phyloP scores from a whole-genome alignment of 2,888 invertebrate genomes.

The Idaea dimidiata region DNA sequence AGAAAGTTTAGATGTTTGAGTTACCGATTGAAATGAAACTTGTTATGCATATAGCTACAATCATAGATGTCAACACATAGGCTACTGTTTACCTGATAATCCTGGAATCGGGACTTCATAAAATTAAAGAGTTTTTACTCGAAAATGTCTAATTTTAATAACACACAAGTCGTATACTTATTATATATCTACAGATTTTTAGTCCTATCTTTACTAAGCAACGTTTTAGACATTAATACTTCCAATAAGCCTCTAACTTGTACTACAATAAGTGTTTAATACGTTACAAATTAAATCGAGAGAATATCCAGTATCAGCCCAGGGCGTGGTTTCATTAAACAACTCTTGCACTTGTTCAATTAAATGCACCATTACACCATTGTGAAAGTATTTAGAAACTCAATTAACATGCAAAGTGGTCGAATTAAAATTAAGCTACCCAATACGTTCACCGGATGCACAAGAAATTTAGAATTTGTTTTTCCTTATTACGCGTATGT shows the following conservation, averaged over 20 bases:
- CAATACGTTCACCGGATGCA: not conserved
- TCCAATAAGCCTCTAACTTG: not conserved
- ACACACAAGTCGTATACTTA: too few relatives aligned
- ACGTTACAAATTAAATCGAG: slow-evolving; percentile 37
- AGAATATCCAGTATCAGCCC: slow-evolving; percentile 39
- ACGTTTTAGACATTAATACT: too few relatives aligned
- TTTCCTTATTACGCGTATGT: not conserved
- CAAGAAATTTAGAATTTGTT: not conserved
- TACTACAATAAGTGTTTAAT: slow-evolving; percentile 8
- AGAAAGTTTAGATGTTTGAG: too few relatives aligned
- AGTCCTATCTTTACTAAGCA: too few relatives aligned
- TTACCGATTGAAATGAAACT: too few relatives aligned
- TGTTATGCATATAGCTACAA: too few relatives aligned
- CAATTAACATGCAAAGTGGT: slow-evolving; percentile 31
- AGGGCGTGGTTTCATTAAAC: slow-evolving; percentile 46
- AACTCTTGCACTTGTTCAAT: slow-evolving; percentile 41
- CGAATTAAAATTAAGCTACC: slow-evolving; percentile 29
- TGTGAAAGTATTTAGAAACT: slow-evolving; percentile 43
- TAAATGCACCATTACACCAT: slow-evolving; percentile 43
- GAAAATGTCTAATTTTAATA: too few relatives aligned
- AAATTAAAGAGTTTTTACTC: too few relatives aligned
- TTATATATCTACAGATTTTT: too few relatives aligned
- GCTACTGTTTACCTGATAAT: too few relatives aligned
- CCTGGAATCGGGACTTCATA: too few relatives aligned
- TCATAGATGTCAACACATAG: too few relatives aligned